Base-by-base conservation (phyloP, 2,888 invertebrate species). In the Rhingia campestris region DNA sequence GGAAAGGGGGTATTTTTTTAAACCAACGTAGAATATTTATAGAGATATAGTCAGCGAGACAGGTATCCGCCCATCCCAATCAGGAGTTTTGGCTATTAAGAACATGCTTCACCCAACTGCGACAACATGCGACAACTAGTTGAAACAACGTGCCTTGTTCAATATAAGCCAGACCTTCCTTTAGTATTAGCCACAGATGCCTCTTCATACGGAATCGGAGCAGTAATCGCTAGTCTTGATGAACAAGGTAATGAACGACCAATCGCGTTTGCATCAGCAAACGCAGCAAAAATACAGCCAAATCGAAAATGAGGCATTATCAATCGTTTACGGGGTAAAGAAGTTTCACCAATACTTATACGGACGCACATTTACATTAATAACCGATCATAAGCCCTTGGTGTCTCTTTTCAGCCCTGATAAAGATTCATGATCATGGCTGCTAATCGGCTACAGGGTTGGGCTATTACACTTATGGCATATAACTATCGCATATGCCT, bases 1-100 rank as follows among this genome's bases (percentile, higher is more conserved):
- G 4, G 56, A 70, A 81, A 86, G 45, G 81, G 82, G 51, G 3
- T 3, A 30, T 86, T 85, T 49, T 81, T 80, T 1, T 39, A 81
- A 53, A 6, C 9, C 14, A 54, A 80, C 49, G 72, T 87, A 4
- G 85, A 87, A 45, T 86, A 86, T 59, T 63, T 86, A 1, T 22
- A 81, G 86, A 3, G 70, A 86, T 30, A 64, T 79, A 5, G 86
- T 86, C 1, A 63, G 70, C 41, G 7, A 49, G 6, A 22, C 59
- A n/a, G 81, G 69, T 4, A 79, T 86, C 6, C 61, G 10, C 9
- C 81, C 84, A 10, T 73, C 79, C 10, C 45, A 76, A 43, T 84
- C 70, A 41, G 22, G 82, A 54, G 32, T 51, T 51, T 2, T 51
- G 10, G 51, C 51, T 32, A 51, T 51, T n/a, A 33, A 51, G n/a